phyloP scores from a whole-genome alignment of 2,888 invertebrate genomes.

The Dynastes hyllus region DNA sequence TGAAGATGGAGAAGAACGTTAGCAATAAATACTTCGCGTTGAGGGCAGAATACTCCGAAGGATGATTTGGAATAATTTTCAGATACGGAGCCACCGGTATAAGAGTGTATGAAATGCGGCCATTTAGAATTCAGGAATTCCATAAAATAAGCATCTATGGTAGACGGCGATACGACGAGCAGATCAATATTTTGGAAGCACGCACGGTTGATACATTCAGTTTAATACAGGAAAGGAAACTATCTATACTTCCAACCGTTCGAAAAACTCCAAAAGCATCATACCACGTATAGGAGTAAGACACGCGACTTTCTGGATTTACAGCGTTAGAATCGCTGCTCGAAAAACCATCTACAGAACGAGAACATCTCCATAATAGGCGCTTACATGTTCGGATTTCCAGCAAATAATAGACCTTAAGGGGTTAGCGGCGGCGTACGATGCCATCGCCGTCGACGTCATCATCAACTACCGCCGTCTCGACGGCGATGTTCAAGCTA shows the following conservation, averaged over 20 bases:
- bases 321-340: not conserved
- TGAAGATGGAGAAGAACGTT: too few relatives aligned
- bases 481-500: not conserved
- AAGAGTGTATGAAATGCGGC: too few relatives aligned
- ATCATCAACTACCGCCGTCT: slow-evolving; percentile 15
- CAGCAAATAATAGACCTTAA: slow-evolving; percentile 27
- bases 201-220: too few relatives aligned
- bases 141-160: too few relatives aligned
- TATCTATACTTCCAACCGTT: not conserved
- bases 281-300: not conserved
- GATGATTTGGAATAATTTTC: too few relatives aligned
- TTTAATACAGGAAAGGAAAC: too few relatives aligned
- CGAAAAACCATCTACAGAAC: not conserved
- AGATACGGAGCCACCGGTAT: too few relatives aligned
- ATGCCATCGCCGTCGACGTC: slow-evolving; percentile 6
- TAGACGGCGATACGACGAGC: too few relatives aligned
- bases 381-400: slow-evolving; percentile 21
- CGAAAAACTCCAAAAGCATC: not conserved
- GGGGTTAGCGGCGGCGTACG: not conserved
- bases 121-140: too few relatives aligned
- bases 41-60: too few relatives aligned
- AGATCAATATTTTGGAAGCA: too few relatives aligned
- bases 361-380: slow-evolving; percentile 15
- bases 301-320: not conserved
- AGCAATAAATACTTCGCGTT: too few relatives aligned